These are phyloP conservation scores for Lonchura striata DNA, from an alignment of 2,113 vertebrate genomes.

Conservation along the genomic window DNA sequence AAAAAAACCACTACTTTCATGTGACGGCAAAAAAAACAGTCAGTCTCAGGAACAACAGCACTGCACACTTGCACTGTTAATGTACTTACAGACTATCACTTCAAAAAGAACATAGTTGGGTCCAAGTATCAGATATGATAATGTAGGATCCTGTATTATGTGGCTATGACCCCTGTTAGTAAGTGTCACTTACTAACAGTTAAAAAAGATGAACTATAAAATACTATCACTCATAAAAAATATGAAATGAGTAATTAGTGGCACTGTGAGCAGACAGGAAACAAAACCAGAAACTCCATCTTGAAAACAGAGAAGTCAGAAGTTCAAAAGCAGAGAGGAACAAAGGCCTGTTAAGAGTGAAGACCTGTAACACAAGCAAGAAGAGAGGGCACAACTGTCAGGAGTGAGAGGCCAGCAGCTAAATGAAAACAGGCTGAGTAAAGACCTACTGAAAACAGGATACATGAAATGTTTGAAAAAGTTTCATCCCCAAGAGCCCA, in stretches of 20 bases:
- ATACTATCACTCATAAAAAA: neutral
- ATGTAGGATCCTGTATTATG: neutral
- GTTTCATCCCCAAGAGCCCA: neutral
- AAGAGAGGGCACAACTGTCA: neutral
- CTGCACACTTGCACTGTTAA: neutral
- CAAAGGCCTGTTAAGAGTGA: neutral
- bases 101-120: neutral
- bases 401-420: neutral
- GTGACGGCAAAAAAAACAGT: neutral
- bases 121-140: neutral
- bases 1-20: neutral
- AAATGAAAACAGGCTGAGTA: neutral
- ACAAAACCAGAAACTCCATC: neutral
- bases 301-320: neutral
- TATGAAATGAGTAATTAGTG: neutral
- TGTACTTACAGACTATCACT: neutral
- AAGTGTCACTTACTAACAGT: neutral
- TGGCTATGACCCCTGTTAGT: neutral
- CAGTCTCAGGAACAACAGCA: neutral
- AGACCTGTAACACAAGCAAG: neutral
- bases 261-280: neutral
- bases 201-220: neutral
- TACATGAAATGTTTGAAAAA: accelerated
- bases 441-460: neutral
- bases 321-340: neutral